Percentiles rank a stretch among this genome's conserved stretches.
Conservation (phyloP, 2,797 vertebrate species). For the Acestrorhynchus altus region DNA sequence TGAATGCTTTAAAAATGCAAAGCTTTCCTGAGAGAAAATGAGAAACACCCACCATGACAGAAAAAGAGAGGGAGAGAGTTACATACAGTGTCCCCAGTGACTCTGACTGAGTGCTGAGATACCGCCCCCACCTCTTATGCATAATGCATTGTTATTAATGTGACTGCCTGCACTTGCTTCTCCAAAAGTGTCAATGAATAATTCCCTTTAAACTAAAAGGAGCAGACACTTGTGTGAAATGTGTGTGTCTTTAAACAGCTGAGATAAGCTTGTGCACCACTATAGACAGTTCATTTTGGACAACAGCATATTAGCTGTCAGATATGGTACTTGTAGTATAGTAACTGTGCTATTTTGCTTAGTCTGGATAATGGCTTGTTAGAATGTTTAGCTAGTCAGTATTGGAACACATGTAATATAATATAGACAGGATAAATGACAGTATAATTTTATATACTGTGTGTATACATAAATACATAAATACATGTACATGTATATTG, state of each 20-base stretch:
- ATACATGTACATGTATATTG: too few relatives aligned
- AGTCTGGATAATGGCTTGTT: not conserved
- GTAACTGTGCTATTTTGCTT: not conserved
- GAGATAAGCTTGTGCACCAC: not conserved
- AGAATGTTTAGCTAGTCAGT: not conserved
- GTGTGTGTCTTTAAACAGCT: not conserved
- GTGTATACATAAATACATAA: too few relatives aligned
- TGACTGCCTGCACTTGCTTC: constrained; percentile 34
- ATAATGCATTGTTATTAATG: constrained; percentile 47
- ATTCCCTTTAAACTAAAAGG: constrained; percentile 29
- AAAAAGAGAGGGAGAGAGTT: not conserved
- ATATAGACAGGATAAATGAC: too few relatives aligned
- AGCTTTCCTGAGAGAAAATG: constrained; percentile 29
- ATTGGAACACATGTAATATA: too few relatives aligned
- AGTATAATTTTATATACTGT: too few relatives aligned
- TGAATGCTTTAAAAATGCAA: constrained; percentile 36
- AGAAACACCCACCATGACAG: constrained; percentile 24
- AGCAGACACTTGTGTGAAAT: constrained; percentile 14
- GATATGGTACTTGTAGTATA: not conserved
- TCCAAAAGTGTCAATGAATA: constrained; percentile 39
- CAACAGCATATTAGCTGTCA: not conserved
- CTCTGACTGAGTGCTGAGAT: constrained; percentile 20
- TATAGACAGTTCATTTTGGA: constrained; percentile 3
- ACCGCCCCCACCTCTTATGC: not conserved
- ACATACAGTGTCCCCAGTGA: constrained; percentile 3